Conservation (phyloP, 2,113 vertebrate species). For the Galeopterus variegatus region DNA sequence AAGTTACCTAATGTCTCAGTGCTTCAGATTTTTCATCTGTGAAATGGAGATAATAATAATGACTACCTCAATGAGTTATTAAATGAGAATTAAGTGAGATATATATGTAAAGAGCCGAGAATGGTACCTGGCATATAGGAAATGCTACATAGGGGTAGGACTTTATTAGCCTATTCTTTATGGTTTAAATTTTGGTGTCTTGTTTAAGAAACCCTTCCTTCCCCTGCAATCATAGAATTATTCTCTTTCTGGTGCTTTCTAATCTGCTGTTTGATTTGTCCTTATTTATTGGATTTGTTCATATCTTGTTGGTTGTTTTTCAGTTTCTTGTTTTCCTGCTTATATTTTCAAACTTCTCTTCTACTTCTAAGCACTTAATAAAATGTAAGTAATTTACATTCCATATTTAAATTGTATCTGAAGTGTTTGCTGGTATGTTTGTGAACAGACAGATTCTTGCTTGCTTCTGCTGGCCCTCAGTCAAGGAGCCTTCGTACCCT, state of each 20-base stretch:
- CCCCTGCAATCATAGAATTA: not conserved
- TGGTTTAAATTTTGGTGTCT: not conserved
- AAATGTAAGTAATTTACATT: not conserved
- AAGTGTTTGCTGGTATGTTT: constrained; percentile 33
- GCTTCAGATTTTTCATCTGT: constrained; percentile 13
- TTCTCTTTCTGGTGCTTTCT: not conserved
- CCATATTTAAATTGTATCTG: not conserved
- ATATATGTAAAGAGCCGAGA: not conserved
- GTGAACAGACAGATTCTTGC: not conserved
- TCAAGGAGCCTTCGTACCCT: not conserved
- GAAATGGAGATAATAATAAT: not conserved
- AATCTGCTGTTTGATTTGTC: constrained; percentile 44
- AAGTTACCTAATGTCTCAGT: not conserved
- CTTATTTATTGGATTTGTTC: constrained; percentile 17
- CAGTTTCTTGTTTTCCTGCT: constrained; percentile 8
- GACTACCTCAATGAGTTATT: not conserved
- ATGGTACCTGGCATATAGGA: not conserved
- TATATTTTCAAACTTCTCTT: constrained; percentile 29
- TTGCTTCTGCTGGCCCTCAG: not conserved
- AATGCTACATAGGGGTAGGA: not conserved
- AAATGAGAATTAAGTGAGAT: not conserved
- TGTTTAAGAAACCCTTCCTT: constrained; percentile 26
- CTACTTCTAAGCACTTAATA: constrained; percentile 45
- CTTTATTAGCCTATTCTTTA: constrained; percentile 24
- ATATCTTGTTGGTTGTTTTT: not conserved